A percentile compares a stretch with the other conserved stretches of the same genome.
Evolutionary conservation across 2,888 invertebrate species (phyloP).

Genomic region (Synanthedon vespiformis): DNA sequence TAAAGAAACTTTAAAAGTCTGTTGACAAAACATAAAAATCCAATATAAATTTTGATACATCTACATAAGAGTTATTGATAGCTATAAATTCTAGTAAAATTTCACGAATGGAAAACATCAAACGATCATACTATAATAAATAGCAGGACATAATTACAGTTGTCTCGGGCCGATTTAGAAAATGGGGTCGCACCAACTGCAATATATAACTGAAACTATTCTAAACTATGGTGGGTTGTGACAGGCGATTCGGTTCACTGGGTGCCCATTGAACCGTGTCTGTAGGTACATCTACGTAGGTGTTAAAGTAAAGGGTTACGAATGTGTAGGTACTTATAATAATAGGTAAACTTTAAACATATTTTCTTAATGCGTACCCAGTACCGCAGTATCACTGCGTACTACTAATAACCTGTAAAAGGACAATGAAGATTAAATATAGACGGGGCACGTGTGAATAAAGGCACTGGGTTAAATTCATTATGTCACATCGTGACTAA

Average conservation of each 20-base stretch:
- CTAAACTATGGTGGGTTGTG: slow-evolving; percentile 32
- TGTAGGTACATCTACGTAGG: slow-evolving; percentile 24
- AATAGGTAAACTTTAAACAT: slow-evolving; percentile 17
- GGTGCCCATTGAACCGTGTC: slow-evolving; percentile 38
- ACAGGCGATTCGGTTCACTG: slow-evolving; percentile 47
- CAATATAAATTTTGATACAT: too few relatives aligned
- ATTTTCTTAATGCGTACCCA: slow-evolving; percentile 18
- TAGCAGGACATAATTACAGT: slow-evolving; percentile 7
- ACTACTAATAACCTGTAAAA: slow-evolving; percentile 7
- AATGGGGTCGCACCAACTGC: slow-evolving; percentile 3
- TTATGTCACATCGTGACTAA: too few relatives aligned
- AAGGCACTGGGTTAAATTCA: not conserved
- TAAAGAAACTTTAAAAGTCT: too few relatives aligned
- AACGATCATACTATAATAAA: slow-evolving; percentile 2
- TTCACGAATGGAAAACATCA: too few relatives aligned
- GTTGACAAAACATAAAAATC: too few relatives aligned
- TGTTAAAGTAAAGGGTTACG: slow-evolving; percentile 33
- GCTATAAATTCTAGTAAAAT: too few relatives aligned
- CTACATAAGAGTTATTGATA: too few relatives aligned
- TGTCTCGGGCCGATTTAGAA: slow-evolving; percentile 5
- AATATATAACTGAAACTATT: slow-evolving; percentile 23
- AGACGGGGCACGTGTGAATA: not conserved
- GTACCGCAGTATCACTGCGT: slow-evolving; percentile 27
- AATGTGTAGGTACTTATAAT: slow-evolving; percentile 21
- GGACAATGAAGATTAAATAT: slow-evolving; percentile 1